A percentile compares a stretch with the other conserved stretches of the same genome.
These are phyloP conservation scores for Sebastes dallii DNA, from an alignment of 2,797 vertebrate genomes.

Conservation along the genomic window DNA sequence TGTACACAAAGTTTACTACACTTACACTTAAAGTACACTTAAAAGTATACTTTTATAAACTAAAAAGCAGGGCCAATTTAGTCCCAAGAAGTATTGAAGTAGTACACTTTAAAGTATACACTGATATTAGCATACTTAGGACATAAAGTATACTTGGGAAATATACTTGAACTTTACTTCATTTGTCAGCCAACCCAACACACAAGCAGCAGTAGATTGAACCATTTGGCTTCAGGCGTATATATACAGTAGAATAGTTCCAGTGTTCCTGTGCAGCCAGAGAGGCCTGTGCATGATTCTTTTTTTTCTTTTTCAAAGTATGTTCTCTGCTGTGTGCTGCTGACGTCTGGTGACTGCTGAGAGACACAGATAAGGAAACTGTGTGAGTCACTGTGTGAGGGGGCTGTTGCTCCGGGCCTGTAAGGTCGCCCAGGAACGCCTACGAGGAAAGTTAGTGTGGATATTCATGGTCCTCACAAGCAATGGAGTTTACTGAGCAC, in stretches of 20 bases:
- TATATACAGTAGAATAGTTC: not conserved
- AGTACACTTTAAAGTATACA: too few relatives aligned
- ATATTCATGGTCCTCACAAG: not conserved
- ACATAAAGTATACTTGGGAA: too few relatives aligned
- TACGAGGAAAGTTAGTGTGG: not conserved
- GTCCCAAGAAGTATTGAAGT: too few relatives aligned
- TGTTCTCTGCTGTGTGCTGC: not conserved
- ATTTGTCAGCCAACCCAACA: too few relatives aligned
- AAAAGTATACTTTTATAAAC: too few relatives aligned
- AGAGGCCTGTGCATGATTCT: not conserved
- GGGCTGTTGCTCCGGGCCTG: not conserved
- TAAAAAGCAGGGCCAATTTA: too few relatives aligned
- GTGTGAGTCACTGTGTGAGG: not conserved
- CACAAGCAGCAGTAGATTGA: not conserved
- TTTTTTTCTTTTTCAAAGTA: not conserved
- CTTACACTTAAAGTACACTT: too few relatives aligned
- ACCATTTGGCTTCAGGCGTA: not conserved
- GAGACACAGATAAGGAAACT: conserved; percentile 22
- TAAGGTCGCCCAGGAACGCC: too few relatives aligned
- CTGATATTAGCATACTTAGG: too few relatives aligned
- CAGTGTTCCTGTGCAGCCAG: not conserved
- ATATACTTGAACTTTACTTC: too few relatives aligned
- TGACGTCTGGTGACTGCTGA: conserved; percentile 13
- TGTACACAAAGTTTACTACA: too few relatives aligned
- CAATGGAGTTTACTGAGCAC: not conserved